Evolutionary conservation across 2,888 invertebrate genomes (phyloP), one percentile per base, ranked within the genome.

Genomic region (Cartodere bifasciata): DNA sequence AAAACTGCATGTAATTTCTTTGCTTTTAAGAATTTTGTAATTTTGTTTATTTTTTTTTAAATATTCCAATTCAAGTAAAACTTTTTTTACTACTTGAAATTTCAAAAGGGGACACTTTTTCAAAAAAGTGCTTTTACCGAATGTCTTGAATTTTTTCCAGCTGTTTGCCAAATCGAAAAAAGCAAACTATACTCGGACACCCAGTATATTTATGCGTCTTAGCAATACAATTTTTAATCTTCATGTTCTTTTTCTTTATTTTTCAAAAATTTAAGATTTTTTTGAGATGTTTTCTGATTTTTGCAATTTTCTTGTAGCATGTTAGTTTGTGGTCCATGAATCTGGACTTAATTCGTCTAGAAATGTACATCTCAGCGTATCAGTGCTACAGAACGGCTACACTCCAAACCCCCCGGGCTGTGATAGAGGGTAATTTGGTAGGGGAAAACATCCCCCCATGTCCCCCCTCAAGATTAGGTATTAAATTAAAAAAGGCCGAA

Each of bases 361-460:
- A 78, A 56, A 60, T 67, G 24, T 67, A 71, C 42, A 60, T 82
- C 40, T 77, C 79, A 34, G 88, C 90, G 12, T 90, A 87, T 63
- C 58, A 79, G 75, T 42, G 85, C 82, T 86, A 88, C 58, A 73
- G 88, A 50, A 73, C 83, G 32, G 72, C 75, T 32, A 70, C 83
- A 40, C 75, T 83, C 38, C 75, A 79, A 51, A 76, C 83, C 7
- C 72, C 81, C 22, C 60, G 72, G 45, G 69, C 66, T 57, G 62
- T 80, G 9, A 80, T 85, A 36, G 76, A 79, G 50, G 73, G 79
- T 53, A 70, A 77, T 35, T 75, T 75, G 48, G 60, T 28, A 14
- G 32, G 35, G n/a, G 45, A 46, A 10, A 32, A 41, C 15, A 29
- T 54, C 5, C 37, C 37, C 15, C 31, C 26, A 4, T 35, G 35